A percentile compares a stretch with the other conserved stretches of the same genome.
These are phyloP conservation scores for Eudemis profundana DNA, from an alignment of 2,888 invertebrate species.

Conservation along the genomic window DNA sequence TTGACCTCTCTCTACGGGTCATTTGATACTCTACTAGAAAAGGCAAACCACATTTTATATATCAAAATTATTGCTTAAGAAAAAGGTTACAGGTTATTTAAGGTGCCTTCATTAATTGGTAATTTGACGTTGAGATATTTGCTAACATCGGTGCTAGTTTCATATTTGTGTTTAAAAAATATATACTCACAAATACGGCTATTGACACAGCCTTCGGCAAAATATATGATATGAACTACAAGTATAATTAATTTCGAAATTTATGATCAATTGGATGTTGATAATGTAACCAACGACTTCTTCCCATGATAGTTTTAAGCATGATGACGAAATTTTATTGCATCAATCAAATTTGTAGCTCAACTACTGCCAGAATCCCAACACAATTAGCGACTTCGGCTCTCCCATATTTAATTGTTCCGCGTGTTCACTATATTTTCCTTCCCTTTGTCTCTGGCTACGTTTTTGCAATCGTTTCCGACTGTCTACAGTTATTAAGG, in stretches of 20 bases:
- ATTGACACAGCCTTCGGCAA: no score
- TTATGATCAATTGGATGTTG: no score
- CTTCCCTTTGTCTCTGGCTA: conserved; percentile 77
- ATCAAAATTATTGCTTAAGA: conserved; percentile 34
- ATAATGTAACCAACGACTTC: background rate
- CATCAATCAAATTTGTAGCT: conserved; percentile 13
- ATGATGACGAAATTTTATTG: conserved; percentile 7
- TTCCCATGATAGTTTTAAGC: background rate
- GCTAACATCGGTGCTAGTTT: background rate
- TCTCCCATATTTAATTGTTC: conserved; percentile 66
- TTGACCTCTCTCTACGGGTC: conserved; percentile 39
- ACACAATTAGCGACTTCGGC: conserved; percentile 50
- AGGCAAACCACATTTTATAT: conserved; percentile 43
- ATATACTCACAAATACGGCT: conserved; percentile 10
- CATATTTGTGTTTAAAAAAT: background rate
- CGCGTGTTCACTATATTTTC: conserved; percentile 70
- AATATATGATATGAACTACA: no score
- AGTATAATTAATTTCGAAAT: no score
- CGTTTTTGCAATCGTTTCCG: conserved; percentile 82
- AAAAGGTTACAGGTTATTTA: conserved; percentile 36
- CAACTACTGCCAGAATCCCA: conserved; percentile 21
- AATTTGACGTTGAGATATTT: conserved; percentile 33
- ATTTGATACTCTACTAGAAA: conserved; percentile 36
- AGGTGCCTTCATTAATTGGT: conserved; percentile 26
- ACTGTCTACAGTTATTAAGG: conserved; percentile 76